Evolutionary conservation across 2,113 vertebrate genomes (phyloP).

Genomic region (Opisthocomus hoazin): DNA sequence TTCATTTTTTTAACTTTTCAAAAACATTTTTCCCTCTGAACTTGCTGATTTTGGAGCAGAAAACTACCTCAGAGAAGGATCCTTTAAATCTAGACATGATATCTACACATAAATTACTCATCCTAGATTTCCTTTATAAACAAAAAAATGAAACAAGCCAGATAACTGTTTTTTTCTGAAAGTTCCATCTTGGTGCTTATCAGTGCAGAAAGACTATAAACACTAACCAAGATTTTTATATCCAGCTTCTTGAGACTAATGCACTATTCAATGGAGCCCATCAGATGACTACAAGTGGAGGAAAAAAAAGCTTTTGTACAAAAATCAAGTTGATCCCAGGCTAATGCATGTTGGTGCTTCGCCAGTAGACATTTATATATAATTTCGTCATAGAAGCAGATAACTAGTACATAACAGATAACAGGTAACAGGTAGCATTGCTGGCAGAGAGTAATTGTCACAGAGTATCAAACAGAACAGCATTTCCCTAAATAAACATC

Average conservation of each 20-base stretch:
- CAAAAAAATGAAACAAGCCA: not conserved
- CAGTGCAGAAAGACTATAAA: not conserved
- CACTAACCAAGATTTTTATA: not conserved
- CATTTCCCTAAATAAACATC: not conserved
- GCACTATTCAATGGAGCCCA: not conserved
- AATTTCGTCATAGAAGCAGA: not conserved
- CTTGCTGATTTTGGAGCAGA: not conserved
- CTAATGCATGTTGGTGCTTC: not conserved
- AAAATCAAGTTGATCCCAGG: not conserved
- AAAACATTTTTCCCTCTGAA: not conserved
- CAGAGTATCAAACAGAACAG: not conserved
- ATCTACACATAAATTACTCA: not conserved
- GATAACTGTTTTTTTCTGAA: not conserved
- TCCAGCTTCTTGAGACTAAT: not conserved
- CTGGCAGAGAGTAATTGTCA: not conserved
- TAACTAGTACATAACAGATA: not conserved
- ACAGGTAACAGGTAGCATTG: not conserved
- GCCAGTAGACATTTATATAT: not conserved
- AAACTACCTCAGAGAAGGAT: not conserved
- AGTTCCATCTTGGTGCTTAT: not conserved
- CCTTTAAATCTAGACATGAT: not conserved
- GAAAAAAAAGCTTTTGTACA: not conserved
- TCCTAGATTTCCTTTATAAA: not conserved
- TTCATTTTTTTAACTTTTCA: not conserved
- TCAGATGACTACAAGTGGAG: not conserved